Conservation (phyloP, 2,797 vertebrate species). For the Myiothlypis coronata region DNA sequence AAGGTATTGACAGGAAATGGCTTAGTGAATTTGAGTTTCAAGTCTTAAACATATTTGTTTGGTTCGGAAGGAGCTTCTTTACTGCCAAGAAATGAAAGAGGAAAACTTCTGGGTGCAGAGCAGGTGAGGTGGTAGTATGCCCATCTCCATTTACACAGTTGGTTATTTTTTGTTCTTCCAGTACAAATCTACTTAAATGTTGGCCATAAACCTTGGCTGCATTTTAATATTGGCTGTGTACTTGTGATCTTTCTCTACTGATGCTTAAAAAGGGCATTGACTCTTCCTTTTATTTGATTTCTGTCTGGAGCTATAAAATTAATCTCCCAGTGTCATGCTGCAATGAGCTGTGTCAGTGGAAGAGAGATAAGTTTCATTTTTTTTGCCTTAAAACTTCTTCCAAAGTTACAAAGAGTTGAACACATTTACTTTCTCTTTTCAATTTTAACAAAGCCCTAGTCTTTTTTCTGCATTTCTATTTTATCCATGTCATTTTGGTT, state of each 20-base stretch:
- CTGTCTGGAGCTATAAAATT: constrained; percentile 59
- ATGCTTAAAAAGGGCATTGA: constrained; percentile 64
- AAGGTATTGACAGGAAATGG: neutral
- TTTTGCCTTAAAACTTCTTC: constrained; percentile 40
- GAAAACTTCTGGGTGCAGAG: neutral
- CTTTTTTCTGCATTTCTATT: constrained; percentile 56
- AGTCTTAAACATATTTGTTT: neutral
- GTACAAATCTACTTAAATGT: constrained; percentile 47
- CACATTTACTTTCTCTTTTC: constrained; percentile 52
- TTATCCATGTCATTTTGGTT: constrained; percentile 62
- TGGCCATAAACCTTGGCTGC: constrained; percentile 28
- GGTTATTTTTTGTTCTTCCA: constrained; percentile 46
- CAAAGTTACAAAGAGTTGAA: constrained; percentile 57
- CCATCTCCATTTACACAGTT: neutral
- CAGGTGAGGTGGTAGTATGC: neutral
- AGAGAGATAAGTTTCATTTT: constrained; percentile 46
- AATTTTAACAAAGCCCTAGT: constrained; percentile 51
- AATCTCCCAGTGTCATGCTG: constrained; percentile 39
- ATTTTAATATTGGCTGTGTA: constrained; percentile 57
- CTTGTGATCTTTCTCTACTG: constrained; percentile 55
- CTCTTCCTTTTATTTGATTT: constrained; percentile 61
- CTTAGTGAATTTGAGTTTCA: neutral
- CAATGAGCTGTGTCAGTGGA: constrained; percentile 56
- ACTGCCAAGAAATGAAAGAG: neutral
- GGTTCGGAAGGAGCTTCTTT: neutral